phyloP scores from a whole-genome alignment of 2,888 invertebrate genomes.

The Hydrotaea diabolus region DNA sequence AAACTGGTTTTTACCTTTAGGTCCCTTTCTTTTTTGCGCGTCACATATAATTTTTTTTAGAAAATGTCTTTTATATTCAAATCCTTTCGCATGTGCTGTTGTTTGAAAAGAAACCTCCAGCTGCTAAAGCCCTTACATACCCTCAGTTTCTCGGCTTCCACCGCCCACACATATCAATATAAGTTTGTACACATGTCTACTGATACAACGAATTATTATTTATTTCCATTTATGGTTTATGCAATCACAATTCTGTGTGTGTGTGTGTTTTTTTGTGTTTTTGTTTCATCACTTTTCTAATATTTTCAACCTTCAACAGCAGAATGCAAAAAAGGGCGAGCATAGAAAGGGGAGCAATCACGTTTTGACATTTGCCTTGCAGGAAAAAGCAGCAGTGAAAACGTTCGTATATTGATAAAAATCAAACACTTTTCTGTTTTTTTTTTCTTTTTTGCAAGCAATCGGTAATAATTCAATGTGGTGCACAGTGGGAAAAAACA shows the following conservation, averaged over 20 bases:
- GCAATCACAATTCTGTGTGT: background rate
- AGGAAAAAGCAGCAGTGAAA: conserved; percentile 2
- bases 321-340: background rate
- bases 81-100: too few species aligned
- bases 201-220: background rate
- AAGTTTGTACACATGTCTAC: too few species aligned
- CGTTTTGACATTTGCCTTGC: background rate
- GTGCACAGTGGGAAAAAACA: background rate
- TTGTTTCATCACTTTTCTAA: conserved; percentile 22
- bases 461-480: conserved; percentile 50
- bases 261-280: too few species aligned
- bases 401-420: conserved; percentile 30
- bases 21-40: too few species aligned
- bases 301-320: conserved; percentile 46
- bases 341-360: background rate
- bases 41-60: too few species aligned
- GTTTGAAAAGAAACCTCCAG: too few species aligned
- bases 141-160: too few species aligned
- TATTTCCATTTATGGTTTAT: background rate
- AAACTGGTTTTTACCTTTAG: too few species aligned
- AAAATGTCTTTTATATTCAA: too few species aligned
- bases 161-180: too few species aligned
- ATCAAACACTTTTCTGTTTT: too few species aligned
- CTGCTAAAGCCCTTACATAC: too few species aligned
- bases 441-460: background rate